Conservation (phyloP, 2,113 vertebrate species). For the Hippoglossus stenolepis region DNA sequence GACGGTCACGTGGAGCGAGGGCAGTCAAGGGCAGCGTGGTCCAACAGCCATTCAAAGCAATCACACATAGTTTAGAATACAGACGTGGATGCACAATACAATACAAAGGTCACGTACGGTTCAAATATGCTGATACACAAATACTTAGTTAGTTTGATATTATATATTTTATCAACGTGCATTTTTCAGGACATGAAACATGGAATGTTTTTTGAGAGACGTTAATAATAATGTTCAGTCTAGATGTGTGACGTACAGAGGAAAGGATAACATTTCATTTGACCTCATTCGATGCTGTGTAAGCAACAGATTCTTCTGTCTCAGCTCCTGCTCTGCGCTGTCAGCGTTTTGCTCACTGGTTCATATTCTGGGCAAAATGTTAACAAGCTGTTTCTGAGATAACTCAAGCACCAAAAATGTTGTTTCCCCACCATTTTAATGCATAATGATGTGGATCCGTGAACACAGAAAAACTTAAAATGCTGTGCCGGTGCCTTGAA, state of each 20-base stretch:
- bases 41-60: neutral
- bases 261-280: neutral
- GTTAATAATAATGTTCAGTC: too few species aligned
- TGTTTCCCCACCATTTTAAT: slow-evolving; percentile 2
- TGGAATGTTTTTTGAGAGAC: neutral
- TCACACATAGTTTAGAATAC: slow-evolving; percentile 1
- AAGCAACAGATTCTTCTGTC: neutral
- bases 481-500: neutral
- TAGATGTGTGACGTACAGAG: too few species aligned
- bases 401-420: neutral
- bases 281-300: neutral
- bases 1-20: slow-evolving; percentile 25
- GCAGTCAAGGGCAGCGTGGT: slow-evolving; percentile 55
- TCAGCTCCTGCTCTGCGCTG: neutral
- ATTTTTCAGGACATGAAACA: neutral
- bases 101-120: neutral
- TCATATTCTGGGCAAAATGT: slow-evolving; percentile 2
- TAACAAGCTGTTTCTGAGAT: slow-evolving; percentile 10
- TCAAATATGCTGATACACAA: neutral
- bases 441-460: neutral
- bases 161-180: neutral
- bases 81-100: neutral
- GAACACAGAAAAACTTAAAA: neutral
- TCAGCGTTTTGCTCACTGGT: slow-evolving; percentile 7
- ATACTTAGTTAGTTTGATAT: too few species aligned